Conservation (phyloP, 2,888 invertebrate species). For the Hyposoter didymator region DNA sequence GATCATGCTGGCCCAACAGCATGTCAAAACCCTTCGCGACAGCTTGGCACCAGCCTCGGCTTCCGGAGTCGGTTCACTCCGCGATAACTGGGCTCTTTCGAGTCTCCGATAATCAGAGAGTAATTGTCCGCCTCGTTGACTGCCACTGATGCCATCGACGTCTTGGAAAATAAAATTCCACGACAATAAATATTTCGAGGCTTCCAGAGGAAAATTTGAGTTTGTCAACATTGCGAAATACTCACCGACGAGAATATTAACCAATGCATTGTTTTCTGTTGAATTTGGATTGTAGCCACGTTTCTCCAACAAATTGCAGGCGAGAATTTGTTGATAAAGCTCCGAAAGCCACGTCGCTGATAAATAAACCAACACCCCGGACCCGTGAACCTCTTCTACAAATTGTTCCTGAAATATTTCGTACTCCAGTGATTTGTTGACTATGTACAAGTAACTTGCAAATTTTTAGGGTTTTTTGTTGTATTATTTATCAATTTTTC, state of each 20-base stretch:
- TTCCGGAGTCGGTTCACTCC: conserved; percentile 89
- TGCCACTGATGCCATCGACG: conserved; percentile 93
- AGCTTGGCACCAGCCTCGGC: conserved; percentile 92
- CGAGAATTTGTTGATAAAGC: conserved; percentile 94
- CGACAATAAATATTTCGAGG: neutral
- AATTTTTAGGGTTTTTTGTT: neutral
- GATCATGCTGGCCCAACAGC: conserved; percentile 97
- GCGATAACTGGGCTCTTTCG: conserved; percentile 90
- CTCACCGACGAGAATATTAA: conserved; percentile 91
- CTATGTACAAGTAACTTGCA: neutral
- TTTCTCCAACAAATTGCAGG: conserved; percentile 89
- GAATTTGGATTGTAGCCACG: conserved; percentile 88
- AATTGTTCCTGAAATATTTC: conserved; percentile 90
- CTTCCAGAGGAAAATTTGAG: neutral
- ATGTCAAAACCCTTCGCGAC: conserved; percentile 92
- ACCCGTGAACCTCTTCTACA: conserved; percentile 95
- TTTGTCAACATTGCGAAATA: neutral
- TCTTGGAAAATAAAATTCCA: conserved; percentile 85
- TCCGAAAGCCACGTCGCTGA: conserved; percentile 97
- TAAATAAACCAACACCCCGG: conserved; percentile 96
- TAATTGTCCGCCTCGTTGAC: conserved; percentile 88
- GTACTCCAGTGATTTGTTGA: neutral
- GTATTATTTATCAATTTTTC: neutral
- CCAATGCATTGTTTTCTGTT: conserved; percentile 87
- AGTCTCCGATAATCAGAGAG: conserved; percentile 94